Conservation (phyloP, 2,888 invertebrate species). For the Ennomos erosarius region DNA sequence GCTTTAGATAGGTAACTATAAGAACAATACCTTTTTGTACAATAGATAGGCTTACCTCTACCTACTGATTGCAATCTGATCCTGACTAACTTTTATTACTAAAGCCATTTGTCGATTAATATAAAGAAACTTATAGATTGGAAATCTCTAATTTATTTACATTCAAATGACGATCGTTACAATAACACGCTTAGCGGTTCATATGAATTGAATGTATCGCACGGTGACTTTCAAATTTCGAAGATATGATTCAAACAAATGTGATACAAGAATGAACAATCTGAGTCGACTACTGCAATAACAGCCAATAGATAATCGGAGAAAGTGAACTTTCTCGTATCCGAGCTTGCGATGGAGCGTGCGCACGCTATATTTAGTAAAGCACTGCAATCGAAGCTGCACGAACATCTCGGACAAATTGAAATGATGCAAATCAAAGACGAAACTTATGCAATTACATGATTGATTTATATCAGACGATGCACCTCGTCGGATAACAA, state of each 20-base stretch:
- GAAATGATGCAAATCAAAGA: constrained; percentile 31
- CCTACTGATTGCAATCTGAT: not conserved
- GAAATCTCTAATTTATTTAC: constrained; percentile 17
- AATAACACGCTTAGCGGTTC: not conserved
- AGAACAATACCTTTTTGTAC: not conserved
- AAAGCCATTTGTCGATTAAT: too few relatives aligned
- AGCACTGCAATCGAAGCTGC: constrained; percentile 38
- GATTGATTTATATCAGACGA: constrained; percentile 27
- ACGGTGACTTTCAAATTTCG: constrained; percentile 27
- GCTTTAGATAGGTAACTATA: constrained; percentile 91
- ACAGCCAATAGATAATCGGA: constrained; percentile 50
- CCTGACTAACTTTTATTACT: not conserved
- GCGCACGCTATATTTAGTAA: constrained; percentile 42
- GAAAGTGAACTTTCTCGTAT: constrained; percentile 76
- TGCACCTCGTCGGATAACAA: constrained; percentile 17
- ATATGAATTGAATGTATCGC: constrained; percentile 17
- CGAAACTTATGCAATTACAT: constrained; percentile 34
- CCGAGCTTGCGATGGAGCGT: constrained; percentile 53
- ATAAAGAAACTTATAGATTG: constrained; percentile 4
- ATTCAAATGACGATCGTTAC: constrained; percentile 13
- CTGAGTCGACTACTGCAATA: constrained; percentile 36
- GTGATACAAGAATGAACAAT: constrained; percentile 36
- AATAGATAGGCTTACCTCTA: too few relatives aligned
- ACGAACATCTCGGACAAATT: constrained; percentile 18
- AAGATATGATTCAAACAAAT: constrained; percentile 33